Percentiles rank a stretch among this genome's conserved stretches.
Evolutionary conservation across 2,113 vertebrate genomes (phyloP).

Genomic region (Salvelinus alpinus): DNA sequence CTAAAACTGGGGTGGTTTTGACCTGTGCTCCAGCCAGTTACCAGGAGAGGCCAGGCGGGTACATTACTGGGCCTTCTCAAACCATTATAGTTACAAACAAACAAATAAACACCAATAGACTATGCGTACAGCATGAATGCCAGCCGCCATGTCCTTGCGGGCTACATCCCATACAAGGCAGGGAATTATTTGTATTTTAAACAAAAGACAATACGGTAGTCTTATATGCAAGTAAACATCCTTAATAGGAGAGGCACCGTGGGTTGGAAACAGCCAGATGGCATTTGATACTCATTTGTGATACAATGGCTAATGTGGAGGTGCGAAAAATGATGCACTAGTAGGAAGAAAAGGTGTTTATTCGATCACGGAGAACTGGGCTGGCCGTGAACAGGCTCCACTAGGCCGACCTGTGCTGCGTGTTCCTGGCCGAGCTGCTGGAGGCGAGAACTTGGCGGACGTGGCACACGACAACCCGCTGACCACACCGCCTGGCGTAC

Average conservation of each 20-base stretch:
- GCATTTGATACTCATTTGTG: constrained; percentile 77
- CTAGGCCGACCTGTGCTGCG: background rate
- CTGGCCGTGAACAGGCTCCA: background rate
- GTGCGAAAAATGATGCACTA: background rate
- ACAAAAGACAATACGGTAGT: constrained; percentile 56
- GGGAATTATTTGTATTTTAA: constrained; percentile 30
- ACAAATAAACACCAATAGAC: background rate
- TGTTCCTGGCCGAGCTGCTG: constrained; percentile 41
- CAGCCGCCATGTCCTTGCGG: constrained; percentile 9
- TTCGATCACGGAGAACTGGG: background rate
- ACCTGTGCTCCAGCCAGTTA: constrained; percentile 17
- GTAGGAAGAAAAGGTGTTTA: background rate
- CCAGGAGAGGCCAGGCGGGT: too few species aligned
- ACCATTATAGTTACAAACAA: too few species aligned
- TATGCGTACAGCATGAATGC: background rate
- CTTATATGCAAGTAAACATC: constrained; percentile 54
- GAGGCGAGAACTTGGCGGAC: constrained; percentile 60
- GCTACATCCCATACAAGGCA: constrained; percentile 35
- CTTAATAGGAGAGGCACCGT: constrained; percentile 71
- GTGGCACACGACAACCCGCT: constrained; percentile 61
- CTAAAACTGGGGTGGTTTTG: constrained; percentile 17
- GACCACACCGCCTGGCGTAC: constrained; percentile 65
- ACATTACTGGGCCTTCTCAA: too few species aligned
- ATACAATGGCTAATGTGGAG: constrained; percentile 63
- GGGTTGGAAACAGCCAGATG: constrained; percentile 73